Evolutionary conservation across 2,888 invertebrate species (phyloP).

Genomic region (Epirrhoe alternata): DNA sequence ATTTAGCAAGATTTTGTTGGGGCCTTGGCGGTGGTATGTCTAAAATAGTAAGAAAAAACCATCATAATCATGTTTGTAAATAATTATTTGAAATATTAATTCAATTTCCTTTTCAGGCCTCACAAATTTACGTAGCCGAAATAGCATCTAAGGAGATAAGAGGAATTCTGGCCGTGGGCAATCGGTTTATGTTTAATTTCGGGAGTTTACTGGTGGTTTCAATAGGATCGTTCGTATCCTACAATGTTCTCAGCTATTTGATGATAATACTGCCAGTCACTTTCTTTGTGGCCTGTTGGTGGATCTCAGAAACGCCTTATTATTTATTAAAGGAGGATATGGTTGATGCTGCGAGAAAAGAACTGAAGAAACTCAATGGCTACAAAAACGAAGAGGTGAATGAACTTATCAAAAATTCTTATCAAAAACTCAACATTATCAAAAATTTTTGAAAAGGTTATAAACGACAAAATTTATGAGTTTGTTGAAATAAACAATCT

Average conservation of each 20-base stretch:
- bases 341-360: conserved; percentile 67
- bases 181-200: conserved; percentile 64
- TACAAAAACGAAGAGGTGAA: conserved; percentile 55
- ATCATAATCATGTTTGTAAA: not conserved
- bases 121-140: conserved; percentile 72
- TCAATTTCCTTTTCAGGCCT: conserved; percentile 55
- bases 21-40: conserved; percentile 78
- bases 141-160: conserved; percentile 74
- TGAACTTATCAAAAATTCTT: not conserved
- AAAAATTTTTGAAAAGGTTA: too few species aligned
- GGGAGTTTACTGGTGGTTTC: conserved; percentile 67
- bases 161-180: conserved; percentile 61
- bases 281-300: conserved; percentile 74
- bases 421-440: too few species aligned
- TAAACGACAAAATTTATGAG: too few species aligned
- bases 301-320: conserved; percentile 86
- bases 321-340: conserved; percentile 79
- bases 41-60: conserved; percentile 52
- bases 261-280: conserved; percentile 70
- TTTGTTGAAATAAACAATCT: too few species aligned
- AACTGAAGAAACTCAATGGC: conserved; percentile 66
- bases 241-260: conserved; percentile 65
- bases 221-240: conserved; percentile 67
- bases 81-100: not conserved
- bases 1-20: conserved; percentile 74